A percentile compares a stretch with the other conserved stretches of the same genome.
Evolutionary conservation across 1,140 invertebrate genomes (phyloP).

Genomic region (Saccostrea cuccullata): DNA sequence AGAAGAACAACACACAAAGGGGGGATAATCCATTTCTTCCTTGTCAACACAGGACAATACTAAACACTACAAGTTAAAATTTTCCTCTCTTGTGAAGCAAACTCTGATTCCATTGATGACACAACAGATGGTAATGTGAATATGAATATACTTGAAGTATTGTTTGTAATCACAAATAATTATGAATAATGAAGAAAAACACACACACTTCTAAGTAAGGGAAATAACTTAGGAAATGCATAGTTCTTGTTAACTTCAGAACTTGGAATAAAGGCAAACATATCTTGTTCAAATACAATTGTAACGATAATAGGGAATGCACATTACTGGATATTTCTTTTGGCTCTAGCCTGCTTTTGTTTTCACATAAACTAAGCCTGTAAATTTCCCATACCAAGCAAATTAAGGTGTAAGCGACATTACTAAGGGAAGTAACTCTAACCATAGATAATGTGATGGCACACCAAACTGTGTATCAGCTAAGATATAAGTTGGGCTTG

Average conservation of each 20-base stretch:
- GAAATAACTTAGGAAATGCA: not conserved
- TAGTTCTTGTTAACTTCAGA: not conserved
- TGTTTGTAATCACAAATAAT: not conserved
- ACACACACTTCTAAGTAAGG: not conserved
- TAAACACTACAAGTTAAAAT: not conserved
- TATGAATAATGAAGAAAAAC: not conserved
- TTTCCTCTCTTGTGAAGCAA: not conserved
- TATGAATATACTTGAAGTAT: not conserved
- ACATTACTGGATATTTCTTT: not conserved
- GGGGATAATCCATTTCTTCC: not conserved
- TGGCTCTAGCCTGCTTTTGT: not conserved
- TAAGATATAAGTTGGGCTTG: not conserved
- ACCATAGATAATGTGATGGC: not conserved
- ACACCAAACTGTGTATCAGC: not conserved
- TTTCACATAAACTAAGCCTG: not conserved
- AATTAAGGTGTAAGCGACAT: not conserved
- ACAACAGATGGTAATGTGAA: not conserved
- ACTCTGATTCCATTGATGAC: not conserved
- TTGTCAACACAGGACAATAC: slow-evolving; percentile 24
- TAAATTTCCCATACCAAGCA: not conserved
- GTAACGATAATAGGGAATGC: not conserved
- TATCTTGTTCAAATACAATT: too few relatives aligned
- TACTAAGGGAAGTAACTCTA: not conserved
- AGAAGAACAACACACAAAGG: not conserved
- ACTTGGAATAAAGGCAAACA: not conserved